Base-by-base conservation (phyloP, 1,140 invertebrate species). In the Drosophila leontia region DNA sequence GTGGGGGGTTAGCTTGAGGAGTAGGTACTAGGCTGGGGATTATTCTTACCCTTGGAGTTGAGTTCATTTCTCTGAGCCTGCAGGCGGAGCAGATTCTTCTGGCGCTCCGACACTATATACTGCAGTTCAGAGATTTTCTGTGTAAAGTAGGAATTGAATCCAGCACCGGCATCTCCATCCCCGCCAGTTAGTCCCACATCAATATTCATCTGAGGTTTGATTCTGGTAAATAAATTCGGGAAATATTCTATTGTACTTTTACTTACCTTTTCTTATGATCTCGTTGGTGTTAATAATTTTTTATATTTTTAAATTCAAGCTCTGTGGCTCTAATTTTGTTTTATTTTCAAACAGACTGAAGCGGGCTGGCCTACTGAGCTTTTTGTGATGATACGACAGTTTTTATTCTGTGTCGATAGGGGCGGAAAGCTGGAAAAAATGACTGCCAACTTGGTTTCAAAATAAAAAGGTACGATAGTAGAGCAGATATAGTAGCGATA, bases 11-110 rank as follows among this genome's bases (percentile, higher is more conserved):
- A 26, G 1, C 11, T 44, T 26, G 8, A 0, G 6, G 13, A 35
- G 29, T 4, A 23, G 44, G 0, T 17, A 2, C 1, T 50, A 1
- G 12, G 5, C 0, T 26, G 0, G 2, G 19, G 19, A 56, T 1
- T n/a, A 13, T 13, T n/a, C 62, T 41, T 94, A 98, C 97, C 98
- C 97, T 99, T 99, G 3, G 98, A 98, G 94, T 99, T 99, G 0
- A 99, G 95, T 94, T 99, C 99, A 96, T 99, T 99, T 82, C 99
- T 94, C 91, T 99, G 99, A n/a, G 99, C 99, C 94, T 99, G 98
- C 53, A 99, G 94, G 93, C 99, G 96, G 71, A 99, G 95, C 26
- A 99, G 94, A 94, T 99, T 99, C 94, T 99, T 98, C 82, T 97
- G 97, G 91, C 99, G 99, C 82, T 99, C 99, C 23, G 97, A 96